Percentiles rank a stretch among this genome's conserved stretches.
Conservation (phyloP, 2,888 invertebrate species). For the Thecocarcelia acutangulata region DNA sequence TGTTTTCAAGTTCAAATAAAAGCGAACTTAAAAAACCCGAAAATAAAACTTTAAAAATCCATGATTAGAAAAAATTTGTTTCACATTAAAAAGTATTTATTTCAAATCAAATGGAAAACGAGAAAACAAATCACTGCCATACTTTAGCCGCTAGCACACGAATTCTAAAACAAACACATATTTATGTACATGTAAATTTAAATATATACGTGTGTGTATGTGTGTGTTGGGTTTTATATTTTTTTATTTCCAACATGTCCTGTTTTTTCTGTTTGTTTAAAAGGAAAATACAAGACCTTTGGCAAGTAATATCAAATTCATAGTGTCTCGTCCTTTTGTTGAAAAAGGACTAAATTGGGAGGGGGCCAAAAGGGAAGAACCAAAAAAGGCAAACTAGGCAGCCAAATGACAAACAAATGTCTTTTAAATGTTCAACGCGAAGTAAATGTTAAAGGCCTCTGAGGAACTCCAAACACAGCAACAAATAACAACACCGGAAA, state of each 20-base stretch:
- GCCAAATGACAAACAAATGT: conserved; percentile 79
- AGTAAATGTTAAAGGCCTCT: conserved; percentile 74
- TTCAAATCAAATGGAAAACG: conserved; percentile 55
- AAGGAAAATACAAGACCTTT: conserved; percentile 61
- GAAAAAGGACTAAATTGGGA: conserved; percentile 42
- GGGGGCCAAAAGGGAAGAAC: conserved; percentile 29
- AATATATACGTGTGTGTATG: not conserved
- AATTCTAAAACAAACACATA: conserved; percentile 6
- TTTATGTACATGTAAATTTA: conserved; percentile 6
- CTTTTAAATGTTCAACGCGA: conserved; percentile 78
- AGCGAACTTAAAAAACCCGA: conserved; percentile 6
- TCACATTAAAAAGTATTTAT: conserved; percentile 57
- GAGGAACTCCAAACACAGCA: conserved; percentile 67
- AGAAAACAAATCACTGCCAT: conserved; percentile 44
- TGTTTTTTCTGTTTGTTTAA: conserved; percentile 44
- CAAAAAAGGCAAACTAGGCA: conserved; percentile 72
- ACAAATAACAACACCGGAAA: conserved; percentile 66
- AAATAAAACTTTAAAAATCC: not conserved
- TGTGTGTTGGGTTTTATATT: not conserved
- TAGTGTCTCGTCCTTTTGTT: conserved; percentile 48
- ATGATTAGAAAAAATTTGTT: conserved; percentile 23
- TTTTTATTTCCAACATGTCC: conserved; percentile 28
- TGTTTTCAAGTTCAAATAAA: conserved; percentile 1
- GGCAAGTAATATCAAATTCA: conserved; percentile 51
- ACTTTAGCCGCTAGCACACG: conserved; percentile 54